A percentile compares a stretch with the other conserved stretches of the same genome.
Evolutionary conservation across 2,113 vertebrate species (phyloP).

Genomic region (Corythaeola cristata): DNA sequence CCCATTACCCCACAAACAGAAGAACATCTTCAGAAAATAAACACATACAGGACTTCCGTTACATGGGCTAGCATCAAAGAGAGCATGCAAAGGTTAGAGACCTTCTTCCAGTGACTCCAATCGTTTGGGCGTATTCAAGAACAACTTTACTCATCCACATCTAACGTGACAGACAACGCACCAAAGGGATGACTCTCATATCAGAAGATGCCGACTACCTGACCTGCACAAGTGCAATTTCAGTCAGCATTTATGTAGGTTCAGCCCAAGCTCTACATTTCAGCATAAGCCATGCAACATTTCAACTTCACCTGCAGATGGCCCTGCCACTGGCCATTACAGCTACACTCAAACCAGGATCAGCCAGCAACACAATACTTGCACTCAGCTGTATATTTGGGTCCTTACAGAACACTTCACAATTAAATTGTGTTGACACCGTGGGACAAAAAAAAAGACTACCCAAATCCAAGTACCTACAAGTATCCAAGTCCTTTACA

Average conservation of each 20-base stretch:
- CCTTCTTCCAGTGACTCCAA: neutral
- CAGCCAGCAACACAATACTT: accelerated
- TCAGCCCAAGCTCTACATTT: neutral
- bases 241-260: neutral
- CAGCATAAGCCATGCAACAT: neutral
- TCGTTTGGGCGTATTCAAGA: neutral
- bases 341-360: neutral
- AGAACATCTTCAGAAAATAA: neutral
- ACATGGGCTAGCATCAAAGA: neutral
- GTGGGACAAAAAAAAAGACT: neutral
- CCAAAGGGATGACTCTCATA: neutral
- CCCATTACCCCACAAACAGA: neutral
- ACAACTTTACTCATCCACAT: neutral
- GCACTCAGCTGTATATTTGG: neutral
- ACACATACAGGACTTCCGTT: neutral
- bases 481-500: neutral
- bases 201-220: neutral
- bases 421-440: neutral
- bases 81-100: neutral
- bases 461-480: neutral
- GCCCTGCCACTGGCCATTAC: neutral
- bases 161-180: neutral
- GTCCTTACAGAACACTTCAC: neutral
- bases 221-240: neutral
- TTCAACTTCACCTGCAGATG: neutral